These are phyloP conservation scores for Zootermopsis nevadensis DNA, from an alignment of 2,888 invertebrate genomes.

Conservation along the genomic window DNA sequence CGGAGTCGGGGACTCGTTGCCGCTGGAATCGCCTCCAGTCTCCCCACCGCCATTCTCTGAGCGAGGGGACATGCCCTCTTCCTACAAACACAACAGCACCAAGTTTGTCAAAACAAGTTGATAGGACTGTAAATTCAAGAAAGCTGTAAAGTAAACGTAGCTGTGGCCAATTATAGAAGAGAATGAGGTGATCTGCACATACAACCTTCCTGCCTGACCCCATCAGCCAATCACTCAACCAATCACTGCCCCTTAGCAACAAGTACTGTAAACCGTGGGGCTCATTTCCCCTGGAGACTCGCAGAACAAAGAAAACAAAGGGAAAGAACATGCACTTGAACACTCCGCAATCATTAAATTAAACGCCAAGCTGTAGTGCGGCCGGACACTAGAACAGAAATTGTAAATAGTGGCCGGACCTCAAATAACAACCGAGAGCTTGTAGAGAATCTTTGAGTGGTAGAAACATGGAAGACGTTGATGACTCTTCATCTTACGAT, in stretches of 20 bases:
- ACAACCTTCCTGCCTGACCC: neutral
- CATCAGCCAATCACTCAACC: constrained; percentile 4
- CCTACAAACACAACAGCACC: constrained; percentile 57
- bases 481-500: too few relatives aligned
- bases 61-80: constrained; percentile 60
- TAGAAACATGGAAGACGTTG: too few relatives aligned
- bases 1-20: constrained; percentile 59
- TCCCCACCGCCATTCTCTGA: constrained; percentile 61
- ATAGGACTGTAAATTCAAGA: constrained; percentile 1
- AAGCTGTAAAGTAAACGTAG: constrained; percentile 16
- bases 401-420: too few relatives aligned
- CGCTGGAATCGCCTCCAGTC: constrained; percentile 60
- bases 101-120: constrained; percentile 13
- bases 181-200: neutral
- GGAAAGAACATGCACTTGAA: too few relatives aligned
- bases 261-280: too few relatives aligned
- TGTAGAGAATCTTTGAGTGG: too few relatives aligned
- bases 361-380: too few relatives aligned
- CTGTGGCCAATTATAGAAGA: constrained; percentile 6
- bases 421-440: too few relatives aligned
- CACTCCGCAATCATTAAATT: too few relatives aligned
- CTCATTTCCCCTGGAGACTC: too few relatives aligned
- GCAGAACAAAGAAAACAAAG: too few relatives aligned
- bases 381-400: too few relatives aligned
- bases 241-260: neutral